Percentiles rank a stretch among this genome's conserved stretches.
phyloP scores from a whole-genome alignment of 2,113 vertebrate genomes.

The Chascanopsetta lugubris region DNA sequence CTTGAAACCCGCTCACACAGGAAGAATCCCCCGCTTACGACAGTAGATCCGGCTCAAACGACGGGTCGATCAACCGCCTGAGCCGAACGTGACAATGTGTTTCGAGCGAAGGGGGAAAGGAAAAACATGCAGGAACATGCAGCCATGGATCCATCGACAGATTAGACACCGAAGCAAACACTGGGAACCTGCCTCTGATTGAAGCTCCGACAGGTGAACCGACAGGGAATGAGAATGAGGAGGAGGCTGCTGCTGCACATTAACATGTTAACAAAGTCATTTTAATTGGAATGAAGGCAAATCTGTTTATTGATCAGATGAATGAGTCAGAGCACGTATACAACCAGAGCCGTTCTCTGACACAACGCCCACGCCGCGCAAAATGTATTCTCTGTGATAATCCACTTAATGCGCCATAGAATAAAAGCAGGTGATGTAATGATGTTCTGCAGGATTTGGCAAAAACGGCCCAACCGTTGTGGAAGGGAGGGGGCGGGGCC shows the following conservation, averaged over 20 bases:
- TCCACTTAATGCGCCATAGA: too few species aligned
- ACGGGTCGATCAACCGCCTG: constrained; percentile 15
- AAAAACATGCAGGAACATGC: constrained; percentile 40
- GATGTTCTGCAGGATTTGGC: not conserved
- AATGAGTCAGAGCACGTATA: not conserved
- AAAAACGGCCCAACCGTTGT: too few species aligned
- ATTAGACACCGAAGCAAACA: constrained; percentile 16
- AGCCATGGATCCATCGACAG: constrained; percentile 12
- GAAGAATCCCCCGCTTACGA: constrained; percentile 25
- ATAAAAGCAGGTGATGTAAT: not conserved
- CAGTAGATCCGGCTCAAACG: constrained; percentile 41
- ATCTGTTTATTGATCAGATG: not conserved
- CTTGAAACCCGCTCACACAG: constrained; percentile 21
- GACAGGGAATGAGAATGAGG: constrained; percentile 10
- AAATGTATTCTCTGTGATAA: not conserved
- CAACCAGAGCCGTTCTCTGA: not conserved
- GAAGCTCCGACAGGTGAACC: constrained; percentile 5
- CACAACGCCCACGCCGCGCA: not conserved
- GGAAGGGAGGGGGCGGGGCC: too few species aligned
- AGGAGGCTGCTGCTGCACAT: not conserved
- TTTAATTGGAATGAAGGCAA: not conserved
- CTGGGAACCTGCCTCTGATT: constrained; percentile 15
- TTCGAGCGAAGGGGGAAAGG: constrained; percentile 7
- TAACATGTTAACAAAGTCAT: not conserved
- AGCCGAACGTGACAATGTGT: constrained; percentile 21